phyloP scores from a whole-genome alignment of 2,113 vertebrate species.

The Dissostichus mawsoni region DNA sequence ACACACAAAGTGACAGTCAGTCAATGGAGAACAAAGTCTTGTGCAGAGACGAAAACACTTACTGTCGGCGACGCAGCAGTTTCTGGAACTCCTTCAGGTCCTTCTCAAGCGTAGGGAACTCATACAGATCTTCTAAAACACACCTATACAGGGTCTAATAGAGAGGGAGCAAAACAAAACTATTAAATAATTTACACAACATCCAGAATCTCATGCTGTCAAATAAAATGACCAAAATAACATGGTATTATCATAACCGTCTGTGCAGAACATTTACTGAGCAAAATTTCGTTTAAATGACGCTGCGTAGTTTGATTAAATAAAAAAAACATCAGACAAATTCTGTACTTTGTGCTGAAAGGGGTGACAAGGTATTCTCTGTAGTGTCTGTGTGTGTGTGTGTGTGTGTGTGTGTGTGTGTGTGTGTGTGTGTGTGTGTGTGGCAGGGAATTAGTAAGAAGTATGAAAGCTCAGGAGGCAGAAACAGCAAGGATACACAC shows the following conservation, averaged over 20 bases:
- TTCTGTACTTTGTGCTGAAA: conserved; percentile 15
- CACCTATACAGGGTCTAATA: conserved; percentile 93
- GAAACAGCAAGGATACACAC: not conserved
- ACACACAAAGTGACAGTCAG: not conserved
- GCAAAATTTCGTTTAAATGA: not conserved
- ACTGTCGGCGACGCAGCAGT: conserved; percentile 96
- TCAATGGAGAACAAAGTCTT: not conserved
- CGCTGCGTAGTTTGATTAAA: conserved; percentile 8
- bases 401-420: too few relatives aligned
- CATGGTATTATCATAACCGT: not conserved
- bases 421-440: too few relatives aligned
- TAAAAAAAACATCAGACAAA: conserved; percentile 17
- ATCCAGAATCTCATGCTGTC: too few relatives aligned
- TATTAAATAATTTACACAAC: too few relatives aligned
- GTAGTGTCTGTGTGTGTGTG: conserved; percentile 2
- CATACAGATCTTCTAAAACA: conserved; percentile 95
- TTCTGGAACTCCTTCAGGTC: conserved; percentile 98
- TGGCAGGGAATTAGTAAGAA: conserved; percentile 8
- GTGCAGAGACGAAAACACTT: conserved; percentile 73
- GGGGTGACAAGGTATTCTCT: not conserved
- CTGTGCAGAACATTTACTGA: conserved; percentile 16
- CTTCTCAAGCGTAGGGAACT: conserved; percentile 95
- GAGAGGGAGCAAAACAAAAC: conserved; percentile 15
- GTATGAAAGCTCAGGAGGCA: conserved; percentile 29
- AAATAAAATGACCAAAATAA: not conserved